These are phyloP conservation scores for Reticulitermes lucifugus DNA, from an alignment of 2,888 invertebrate species.

Conservation along the genomic window DNA sequence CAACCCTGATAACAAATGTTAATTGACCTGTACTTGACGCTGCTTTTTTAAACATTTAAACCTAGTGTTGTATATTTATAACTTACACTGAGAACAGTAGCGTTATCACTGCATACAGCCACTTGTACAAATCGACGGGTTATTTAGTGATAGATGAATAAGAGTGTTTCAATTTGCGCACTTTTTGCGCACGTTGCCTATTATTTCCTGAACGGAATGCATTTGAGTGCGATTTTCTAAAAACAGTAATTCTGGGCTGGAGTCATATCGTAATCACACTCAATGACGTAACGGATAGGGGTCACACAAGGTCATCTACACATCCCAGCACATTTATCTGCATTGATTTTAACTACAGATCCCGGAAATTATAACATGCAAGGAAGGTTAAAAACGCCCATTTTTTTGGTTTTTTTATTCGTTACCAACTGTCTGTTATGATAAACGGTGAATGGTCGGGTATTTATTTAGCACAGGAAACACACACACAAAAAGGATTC, in stretches of 20 bases:
- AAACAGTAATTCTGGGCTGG: not conserved
- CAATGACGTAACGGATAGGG: not conserved
- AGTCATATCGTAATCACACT: not conserved
- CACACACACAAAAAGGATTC: not conserved
- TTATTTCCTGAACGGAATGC: constrained; percentile 6
- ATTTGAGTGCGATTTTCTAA: not conserved
- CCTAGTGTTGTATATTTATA: not conserved
- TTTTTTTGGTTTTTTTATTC: not conserved
- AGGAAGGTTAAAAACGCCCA: not conserved
- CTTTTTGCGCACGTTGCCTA: not conserved
- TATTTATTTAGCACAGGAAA: not conserved
- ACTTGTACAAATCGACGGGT: not conserved
- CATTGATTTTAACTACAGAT: not conserved
- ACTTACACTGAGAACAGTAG: not conserved
- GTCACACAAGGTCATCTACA: not conserved
- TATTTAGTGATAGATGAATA: not conserved
- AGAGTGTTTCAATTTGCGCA: not conserved
- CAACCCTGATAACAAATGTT: no score
- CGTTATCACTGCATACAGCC: not conserved
- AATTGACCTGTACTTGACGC: no score
- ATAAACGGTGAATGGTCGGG: not conserved
- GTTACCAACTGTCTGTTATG: not conserved
- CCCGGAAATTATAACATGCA: not conserved
- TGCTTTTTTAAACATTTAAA: no score
- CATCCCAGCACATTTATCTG: constrained; percentile 5